Base-by-base conservation (phyloP, 2,113 vertebrate genomes). In the Conger conger region DNA sequence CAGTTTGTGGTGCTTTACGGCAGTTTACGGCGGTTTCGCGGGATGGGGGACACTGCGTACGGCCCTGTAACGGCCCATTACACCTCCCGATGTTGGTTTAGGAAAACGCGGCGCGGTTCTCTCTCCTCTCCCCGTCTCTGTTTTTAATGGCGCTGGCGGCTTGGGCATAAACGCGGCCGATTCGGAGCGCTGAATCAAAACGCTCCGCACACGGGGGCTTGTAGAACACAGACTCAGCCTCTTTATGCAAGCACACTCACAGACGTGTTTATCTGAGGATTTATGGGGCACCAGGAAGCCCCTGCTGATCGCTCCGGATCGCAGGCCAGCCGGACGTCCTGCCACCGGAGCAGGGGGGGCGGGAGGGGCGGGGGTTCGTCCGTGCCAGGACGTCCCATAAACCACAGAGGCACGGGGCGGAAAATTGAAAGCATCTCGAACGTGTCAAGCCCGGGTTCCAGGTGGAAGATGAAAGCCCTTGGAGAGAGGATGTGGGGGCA, bases 381-480 rank as follows among this genome's bases (percentile, higher is more conserved):
- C 77, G 82, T 18, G 20, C 86, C 30, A 81, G 85, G 82, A 50
- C 79, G 79, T 20, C 86, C 91, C 86, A 84, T 91, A 91, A 93
- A 93, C 86, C 89, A 90, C 85, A 78, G 86, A 78, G 60, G 87
- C 86, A 27, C 85, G 86, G 91, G 93, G 93, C 91, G 91, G 93
- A 90, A 93, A 93, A 93, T 93, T 91, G 91, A 92, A 93, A 89
- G 89, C 90, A 85, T 92, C 91, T 80, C 76, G 84, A 86, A 88
- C 88, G 89, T 89, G 86, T 91, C 86, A 87, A 87, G 89, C 86
- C 90, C 36, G 1, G 87, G 89, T 83, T 82, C 76, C 7, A 63
- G 87, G 81, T 76, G 87, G 89, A 80, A 85, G 89, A 91, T 86
- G 85, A 83, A 89, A 91, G 88, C 45, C 85, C 73, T 83, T 82